Evolutionary conservation across 1,140 invertebrate genomes (phyloP).

Genomic region (Cherax quadricarinatus): DNA sequence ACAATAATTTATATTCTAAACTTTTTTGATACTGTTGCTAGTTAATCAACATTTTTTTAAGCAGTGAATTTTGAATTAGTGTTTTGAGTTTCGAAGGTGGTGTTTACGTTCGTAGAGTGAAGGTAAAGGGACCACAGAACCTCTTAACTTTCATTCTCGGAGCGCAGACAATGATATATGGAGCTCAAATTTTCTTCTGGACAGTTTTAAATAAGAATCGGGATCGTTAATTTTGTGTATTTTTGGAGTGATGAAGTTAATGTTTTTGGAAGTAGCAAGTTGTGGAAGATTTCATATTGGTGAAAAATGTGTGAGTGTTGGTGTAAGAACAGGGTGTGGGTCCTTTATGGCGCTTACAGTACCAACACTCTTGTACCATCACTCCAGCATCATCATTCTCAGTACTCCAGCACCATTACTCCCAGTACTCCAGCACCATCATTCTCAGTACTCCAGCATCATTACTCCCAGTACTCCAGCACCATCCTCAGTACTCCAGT

Average conservation of each 20-base stretch:
- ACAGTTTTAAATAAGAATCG: slow-evolving; percentile 71
- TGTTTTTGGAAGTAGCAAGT: slow-evolving; percentile 31
- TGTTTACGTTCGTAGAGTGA: slow-evolving; percentile 57
- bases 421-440: too few species aligned
- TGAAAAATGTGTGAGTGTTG: not conserved
- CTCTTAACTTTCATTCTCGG: slow-evolving; percentile 68
- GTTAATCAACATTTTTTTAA: not conserved
- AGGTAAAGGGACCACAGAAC: slow-evolving; percentile 65
- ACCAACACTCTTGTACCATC: too few species aligned
- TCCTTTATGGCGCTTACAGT: too few species aligned
- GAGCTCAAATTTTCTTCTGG: slow-evolving; percentile 67
- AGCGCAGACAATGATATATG: slow-evolving; percentile 69
- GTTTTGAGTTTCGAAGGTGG: slow-evolving; percentile 49
- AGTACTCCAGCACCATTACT: too few species aligned
- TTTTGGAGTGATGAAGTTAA: slow-evolving; percentile 42
- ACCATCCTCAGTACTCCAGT: too few species aligned
- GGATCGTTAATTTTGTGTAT: slow-evolving; percentile 69
- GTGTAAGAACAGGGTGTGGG: too few species aligned
- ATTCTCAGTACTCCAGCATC: too few species aligned
- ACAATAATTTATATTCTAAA: not conserved
- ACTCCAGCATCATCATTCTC: too few species aligned
- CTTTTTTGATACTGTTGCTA: not conserved
- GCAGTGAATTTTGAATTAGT: not conserved
- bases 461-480: too few species aligned
- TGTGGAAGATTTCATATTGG: not conserved